These are phyloP conservation scores for Typhlichthys subterraneus DNA, from an alignment of 2,797 vertebrate species.

Conservation along the genomic window DNA sequence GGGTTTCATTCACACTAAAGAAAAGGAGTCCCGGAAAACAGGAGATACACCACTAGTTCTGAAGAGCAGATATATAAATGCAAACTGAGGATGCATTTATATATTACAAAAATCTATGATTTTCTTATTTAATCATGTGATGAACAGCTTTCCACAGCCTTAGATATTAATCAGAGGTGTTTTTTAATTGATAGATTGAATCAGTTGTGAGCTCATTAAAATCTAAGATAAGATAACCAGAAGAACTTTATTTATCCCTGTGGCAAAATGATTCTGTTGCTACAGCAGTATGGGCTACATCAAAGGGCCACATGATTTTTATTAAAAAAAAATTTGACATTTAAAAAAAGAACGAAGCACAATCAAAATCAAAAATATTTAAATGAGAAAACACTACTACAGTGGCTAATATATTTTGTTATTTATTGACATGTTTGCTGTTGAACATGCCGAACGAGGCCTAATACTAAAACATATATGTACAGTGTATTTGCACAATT, in stretches of 20 bases:
- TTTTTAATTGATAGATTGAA: conserved; percentile 5
- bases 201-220: conserved; percentile 20
- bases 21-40: conserved; percentile 62
- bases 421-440: too few species aligned
- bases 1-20: conserved; percentile 80
- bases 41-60: conserved; percentile 52
- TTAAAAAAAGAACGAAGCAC: neutral
- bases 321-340: too few species aligned
- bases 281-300: too few species aligned
- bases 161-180: conserved; percentile 9
- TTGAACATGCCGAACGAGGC: too few species aligned
- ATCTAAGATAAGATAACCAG: conserved; percentile 5
- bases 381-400: neutral
- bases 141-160: neutral
- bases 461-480: too few species aligned
- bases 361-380: neutral
- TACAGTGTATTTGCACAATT: too few species aligned
- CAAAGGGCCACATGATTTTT: too few species aligned
- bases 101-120: neutral
- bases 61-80: too few species aligned
- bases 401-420: too few species aligned
- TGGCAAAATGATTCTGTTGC: too few species aligned
- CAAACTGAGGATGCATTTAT: too few species aligned
- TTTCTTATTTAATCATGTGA: neutral
- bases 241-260: too few species aligned